These are phyloP conservation scores for Rattus rattus DNA, from an alignment of 2,113 vertebrate genomes.

Conservation along the genomic window DNA sequence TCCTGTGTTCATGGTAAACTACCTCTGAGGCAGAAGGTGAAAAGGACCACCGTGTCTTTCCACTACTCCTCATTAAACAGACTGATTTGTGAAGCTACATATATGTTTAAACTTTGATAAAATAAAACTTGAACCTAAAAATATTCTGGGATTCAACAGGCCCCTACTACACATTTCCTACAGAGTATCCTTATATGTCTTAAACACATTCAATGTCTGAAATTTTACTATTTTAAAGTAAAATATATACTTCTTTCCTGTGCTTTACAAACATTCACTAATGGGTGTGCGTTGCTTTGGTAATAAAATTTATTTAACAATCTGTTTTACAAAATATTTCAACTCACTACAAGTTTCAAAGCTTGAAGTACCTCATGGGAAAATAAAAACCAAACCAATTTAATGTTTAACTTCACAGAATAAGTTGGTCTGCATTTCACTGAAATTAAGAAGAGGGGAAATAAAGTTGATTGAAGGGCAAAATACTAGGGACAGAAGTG, in stretches of 20 bases:
- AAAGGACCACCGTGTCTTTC: neutral
- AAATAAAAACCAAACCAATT: neutral
- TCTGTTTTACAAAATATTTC: neutral
- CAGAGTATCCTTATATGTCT: too few species aligned
- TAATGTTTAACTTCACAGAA: conserved; percentile 6
- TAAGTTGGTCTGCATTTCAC: neutral
- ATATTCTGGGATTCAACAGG: neutral
- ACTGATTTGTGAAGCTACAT: neutral
- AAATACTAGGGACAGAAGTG: neutral
- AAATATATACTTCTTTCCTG: neutral
- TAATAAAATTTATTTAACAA: conserved; percentile 16
- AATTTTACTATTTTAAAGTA: neutral
- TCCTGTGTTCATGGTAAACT: neutral
- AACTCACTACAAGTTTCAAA: conserved; percentile 27
- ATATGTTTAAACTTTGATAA: neutral
- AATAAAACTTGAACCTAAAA: neutral
- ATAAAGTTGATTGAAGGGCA: neutral
- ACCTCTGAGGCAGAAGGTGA: neutral
- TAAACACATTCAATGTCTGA: neutral
- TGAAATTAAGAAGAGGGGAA: neutral
- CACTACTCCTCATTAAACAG: neutral
- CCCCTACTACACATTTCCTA: neutral
- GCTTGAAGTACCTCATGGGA: neutral
- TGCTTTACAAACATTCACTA: neutral
- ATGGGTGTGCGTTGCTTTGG: neutral